Base-by-base conservation (phyloP, 2,113 vertebrate genomes). In the Grammomys dolichurus region DNA sequence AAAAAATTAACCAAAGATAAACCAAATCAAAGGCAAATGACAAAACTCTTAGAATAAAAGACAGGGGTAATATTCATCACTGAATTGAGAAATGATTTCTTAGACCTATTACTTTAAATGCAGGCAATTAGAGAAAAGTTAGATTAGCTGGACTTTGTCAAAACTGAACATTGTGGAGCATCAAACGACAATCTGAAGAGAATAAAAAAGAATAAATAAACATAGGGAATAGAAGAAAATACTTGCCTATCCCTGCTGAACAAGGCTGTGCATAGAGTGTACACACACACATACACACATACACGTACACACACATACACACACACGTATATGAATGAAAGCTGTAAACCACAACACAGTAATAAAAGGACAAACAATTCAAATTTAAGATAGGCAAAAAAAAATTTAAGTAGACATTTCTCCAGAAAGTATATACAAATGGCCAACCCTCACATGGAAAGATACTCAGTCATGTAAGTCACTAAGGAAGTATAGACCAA, bases 181-280 rank as follows among this genome's bases (percentile, higher is more conserved):
- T 48, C 54, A 69, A 76, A 73, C 14, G 58, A 89, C 48, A 92
- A 7, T 40, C 12, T 19, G 51, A 72, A 54, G 63, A 70, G 56
- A 97, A 28, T 72, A 65, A 95, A 94, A 94, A 90, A 90, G 48
- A 22, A 67, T 67, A 67, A 67, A 13, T 13, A 36, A 80, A n/a
- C 12, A 43, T 43, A 60, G 19, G 43, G 26, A 96, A 85, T 13
- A 8, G 73, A 54, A 89, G 87, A 77, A 88, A 89, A 73, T 72
- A 69, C 63, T 85, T 88, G 31, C 24, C 70, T 89, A 51, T 43
- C 12, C 56, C 69, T 7, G 48, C 54, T 9, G 40, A 28, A 76
- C 69, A 65, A 91, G 46, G 10, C 17, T 82, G 26, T n/a, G 13
- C 17, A 6, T 31, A 81, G 78, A 77, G 20, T 69, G 56, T 20